A percentile compares a stretch with the other conserved stretches of the same genome.
Conservation (phyloP, 2,113 vertebrate genomes). For the Irena cyanogastra region DNA sequence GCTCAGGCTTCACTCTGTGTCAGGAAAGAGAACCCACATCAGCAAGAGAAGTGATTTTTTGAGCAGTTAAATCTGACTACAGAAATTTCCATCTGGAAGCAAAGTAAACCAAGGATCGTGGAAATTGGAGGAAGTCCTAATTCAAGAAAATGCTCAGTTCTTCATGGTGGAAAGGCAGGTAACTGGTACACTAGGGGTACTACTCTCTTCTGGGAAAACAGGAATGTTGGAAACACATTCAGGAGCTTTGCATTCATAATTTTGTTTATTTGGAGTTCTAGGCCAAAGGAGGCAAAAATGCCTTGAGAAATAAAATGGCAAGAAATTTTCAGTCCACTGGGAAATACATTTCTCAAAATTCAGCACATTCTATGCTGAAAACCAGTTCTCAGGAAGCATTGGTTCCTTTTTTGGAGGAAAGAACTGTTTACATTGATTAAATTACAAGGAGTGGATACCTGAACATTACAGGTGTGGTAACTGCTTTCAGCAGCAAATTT, state of each 20-base stretch:
- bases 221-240: no score
- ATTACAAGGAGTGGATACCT: background rate
- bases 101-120: background rate
- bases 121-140: background rate
- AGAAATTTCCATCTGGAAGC: background rate
- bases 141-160: background rate
- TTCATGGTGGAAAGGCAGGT: background rate
- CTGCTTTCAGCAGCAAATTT: background rate
- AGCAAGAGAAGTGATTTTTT: background rate
- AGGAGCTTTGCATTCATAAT: background rate
- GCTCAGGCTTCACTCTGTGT: background rate
- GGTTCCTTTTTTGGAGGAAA: background rate
- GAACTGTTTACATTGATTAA: background rate
- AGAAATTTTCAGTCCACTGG: background rate
- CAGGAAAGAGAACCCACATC: background rate
- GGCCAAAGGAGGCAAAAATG: background rate
- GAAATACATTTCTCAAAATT: background rate
- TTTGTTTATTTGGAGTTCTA: background rate
- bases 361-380: background rate
- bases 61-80: background rate
- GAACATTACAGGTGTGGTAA: fast-evolving
- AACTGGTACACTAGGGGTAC: background rate
- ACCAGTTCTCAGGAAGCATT: background rate
- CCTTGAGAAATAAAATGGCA: background rate
- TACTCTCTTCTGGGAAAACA: background rate